Evolutionary conservation across 1,140 invertebrate genomes (phyloP).

Genomic region (Cydia fagiglandana): DNA sequence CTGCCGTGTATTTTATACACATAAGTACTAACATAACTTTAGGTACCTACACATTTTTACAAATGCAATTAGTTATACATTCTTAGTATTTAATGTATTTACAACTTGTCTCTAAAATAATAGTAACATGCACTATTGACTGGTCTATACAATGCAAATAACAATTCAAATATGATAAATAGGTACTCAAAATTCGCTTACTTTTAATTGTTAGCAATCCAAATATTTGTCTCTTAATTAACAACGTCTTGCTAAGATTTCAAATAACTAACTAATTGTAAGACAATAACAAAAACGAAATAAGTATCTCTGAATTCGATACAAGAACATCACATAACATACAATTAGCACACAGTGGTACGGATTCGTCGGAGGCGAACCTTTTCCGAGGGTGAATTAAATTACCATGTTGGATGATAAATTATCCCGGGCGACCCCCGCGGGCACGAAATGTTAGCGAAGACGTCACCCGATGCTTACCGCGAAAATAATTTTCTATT

Average conservation of each 20-base stretch:
- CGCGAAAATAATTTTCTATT: not conserved
- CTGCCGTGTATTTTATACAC: not conserved
- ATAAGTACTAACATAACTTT: too few species aligned
- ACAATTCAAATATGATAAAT: too few species aligned
- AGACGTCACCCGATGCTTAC: not conserved
- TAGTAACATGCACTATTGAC: too few species aligned
- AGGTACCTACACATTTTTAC: too few species aligned
- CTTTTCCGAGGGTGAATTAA: conserved; percentile 31
- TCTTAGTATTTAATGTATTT: too few species aligned
- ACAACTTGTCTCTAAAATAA: too few species aligned
- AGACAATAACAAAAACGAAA: not conserved
- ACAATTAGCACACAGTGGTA: conserved; percentile 18
- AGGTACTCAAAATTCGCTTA: too few species aligned
- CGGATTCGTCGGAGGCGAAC: conserved; percentile 20
- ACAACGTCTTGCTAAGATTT: not conserved
- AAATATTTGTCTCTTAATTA: too few species aligned
- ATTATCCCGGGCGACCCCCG: conserved; percentile 1
- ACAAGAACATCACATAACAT: conserved; percentile 25
- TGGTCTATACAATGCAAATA: too few species aligned
- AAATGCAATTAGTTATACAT: too few species aligned
- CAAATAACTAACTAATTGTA: not conserved
- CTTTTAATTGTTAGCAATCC: too few species aligned
- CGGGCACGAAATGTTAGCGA: conserved; percentile 9
- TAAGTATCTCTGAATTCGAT: not conserved
- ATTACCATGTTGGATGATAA: conserved; percentile 32